Percentiles rank a stretch among this genome's conserved stretches.
phyloP scores from a whole-genome alignment of 1,140 invertebrate species.

The Penaeus indicus region DNA sequence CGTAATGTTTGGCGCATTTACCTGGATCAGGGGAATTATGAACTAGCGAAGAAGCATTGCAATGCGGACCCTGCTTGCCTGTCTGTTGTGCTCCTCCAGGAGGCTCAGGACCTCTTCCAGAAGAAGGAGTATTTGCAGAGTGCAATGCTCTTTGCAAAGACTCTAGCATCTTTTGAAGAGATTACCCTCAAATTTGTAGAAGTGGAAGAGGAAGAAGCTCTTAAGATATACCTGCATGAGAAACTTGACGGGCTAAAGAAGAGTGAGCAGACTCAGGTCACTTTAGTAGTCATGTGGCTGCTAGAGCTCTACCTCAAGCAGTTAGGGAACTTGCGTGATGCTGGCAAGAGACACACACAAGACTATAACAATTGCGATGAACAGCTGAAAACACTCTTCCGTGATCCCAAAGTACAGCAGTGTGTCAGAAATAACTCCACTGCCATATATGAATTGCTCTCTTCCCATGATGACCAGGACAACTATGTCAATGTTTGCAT shows the following conservation, averaged over 20 bases:
- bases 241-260: slow-evolving; percentile 68
- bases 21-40: slow-evolving; percentile 88
- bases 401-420: slow-evolving; percentile 68
- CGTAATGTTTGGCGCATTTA: slow-evolving; percentile 92
- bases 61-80: slow-evolving; percentile 82
- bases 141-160: slow-evolving; percentile 89
- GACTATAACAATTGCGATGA: slow-evolving; percentile 79
- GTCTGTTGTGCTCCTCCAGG: slow-evolving; percentile 87
- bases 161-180: slow-evolving; percentile 93
- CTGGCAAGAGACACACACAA: slow-evolving; percentile 73
- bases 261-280: slow-evolving; percentile 79
- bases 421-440: slow-evolving; percentile 76
- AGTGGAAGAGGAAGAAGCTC: slow-evolving; percentile 83
- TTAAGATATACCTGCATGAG: slow-evolving; percentile 87
- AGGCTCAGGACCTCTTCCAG: slow-evolving; percentile 89
- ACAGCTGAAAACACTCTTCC: slow-evolving; percentile 76
- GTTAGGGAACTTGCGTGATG: slow-evolving; percentile 80
- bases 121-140: slow-evolving; percentile 85
- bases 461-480: slow-evolving; percentile 92
- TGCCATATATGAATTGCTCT: slow-evolving; percentile 89
- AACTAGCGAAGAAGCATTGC: slow-evolving; percentile 84
- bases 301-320: slow-evolving; percentile 92
- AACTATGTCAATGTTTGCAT: slow-evolving; percentile 62
- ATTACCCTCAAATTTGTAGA: slow-evolving; percentile 93
- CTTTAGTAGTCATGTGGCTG: slow-evolving; percentile 93